Evolutionary conservation across 2,888 invertebrate species (phyloP).

Genomic region (Eledone cirrhosa): DNA sequence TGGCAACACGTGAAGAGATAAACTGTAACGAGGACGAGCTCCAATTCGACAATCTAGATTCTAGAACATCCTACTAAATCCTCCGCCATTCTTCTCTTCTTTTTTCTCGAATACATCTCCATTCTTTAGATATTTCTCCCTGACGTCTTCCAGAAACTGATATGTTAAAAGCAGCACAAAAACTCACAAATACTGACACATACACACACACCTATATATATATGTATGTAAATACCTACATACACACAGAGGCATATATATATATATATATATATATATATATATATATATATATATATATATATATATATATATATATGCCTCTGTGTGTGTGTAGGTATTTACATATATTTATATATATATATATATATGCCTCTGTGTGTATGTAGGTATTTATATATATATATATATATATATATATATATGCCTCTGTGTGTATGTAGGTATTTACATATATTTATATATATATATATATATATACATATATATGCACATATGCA

Average conservation of each 20-base stretch:
- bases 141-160: too few relatives aligned
- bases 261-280: neutral
- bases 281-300: neutral
- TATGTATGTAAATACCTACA: neutral
- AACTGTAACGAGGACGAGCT: too few relatives aligned
- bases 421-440: neutral
- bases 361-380: neutral
- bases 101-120: too few relatives aligned
- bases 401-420: neutral
- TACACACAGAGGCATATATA: neutral
- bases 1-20: too few relatives aligned
- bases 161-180: too few relatives aligned
- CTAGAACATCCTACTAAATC: too few relatives aligned
- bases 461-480: neutral
- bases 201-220: too few relatives aligned
- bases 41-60: too few relatives aligned
- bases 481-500: neutral
- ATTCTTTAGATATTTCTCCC: too few relatives aligned
- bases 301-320: neutral
- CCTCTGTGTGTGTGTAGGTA: neutral
- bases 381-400: neutral
- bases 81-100: too few relatives aligned
- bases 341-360: neutral
- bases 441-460: neutral
- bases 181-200: too few relatives aligned